These are phyloP conservation scores for Mionectes macconnelli DNA, from an alignment of 2,113 vertebrate species.

Conservation along the genomic window DNA sequence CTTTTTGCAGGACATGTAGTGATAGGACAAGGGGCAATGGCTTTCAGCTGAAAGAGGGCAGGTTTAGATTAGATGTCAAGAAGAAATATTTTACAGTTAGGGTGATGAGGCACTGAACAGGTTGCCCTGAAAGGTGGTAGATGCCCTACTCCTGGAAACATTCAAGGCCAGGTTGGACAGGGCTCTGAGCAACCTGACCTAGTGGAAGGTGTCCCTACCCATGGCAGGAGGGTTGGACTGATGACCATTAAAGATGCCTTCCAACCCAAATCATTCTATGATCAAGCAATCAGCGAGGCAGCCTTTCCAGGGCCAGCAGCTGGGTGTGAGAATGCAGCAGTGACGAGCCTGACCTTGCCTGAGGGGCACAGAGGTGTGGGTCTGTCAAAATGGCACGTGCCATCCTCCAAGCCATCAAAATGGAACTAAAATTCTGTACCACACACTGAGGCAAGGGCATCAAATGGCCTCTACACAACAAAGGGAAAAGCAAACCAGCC, in stretches of 20 bases:
- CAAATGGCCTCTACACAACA: background rate
- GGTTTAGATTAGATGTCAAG: background rate
- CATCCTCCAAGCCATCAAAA: background rate
- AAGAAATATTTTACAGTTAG: rapidly evolving
- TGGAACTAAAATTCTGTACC: background rate
- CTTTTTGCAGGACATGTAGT: background rate
- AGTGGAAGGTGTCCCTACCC: background rate
- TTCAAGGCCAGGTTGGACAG: rapidly evolving
- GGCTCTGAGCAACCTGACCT: background rate
- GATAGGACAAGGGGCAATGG: background rate
- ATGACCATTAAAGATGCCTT: background rate
- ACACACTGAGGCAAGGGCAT: background rate
- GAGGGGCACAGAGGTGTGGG: background rate
- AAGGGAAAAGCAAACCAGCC: background rate
- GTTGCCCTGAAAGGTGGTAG: rapidly evolving
- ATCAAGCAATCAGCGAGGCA: background rate
- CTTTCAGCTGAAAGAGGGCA: background rate
- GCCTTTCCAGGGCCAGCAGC: background rate
- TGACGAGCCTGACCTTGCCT: background rate
- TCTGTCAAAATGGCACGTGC: background rate
- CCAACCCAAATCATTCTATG: background rate
- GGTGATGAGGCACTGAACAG: background rate
- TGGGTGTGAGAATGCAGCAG: rapidly evolving
- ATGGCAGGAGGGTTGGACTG: background rate
- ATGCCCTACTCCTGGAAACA: background rate